These are phyloP conservation scores for Virgularia gustaviana DNA, from an alignment of 92 coral and sea anemone genomes.

Conservation along the genomic window DNA sequence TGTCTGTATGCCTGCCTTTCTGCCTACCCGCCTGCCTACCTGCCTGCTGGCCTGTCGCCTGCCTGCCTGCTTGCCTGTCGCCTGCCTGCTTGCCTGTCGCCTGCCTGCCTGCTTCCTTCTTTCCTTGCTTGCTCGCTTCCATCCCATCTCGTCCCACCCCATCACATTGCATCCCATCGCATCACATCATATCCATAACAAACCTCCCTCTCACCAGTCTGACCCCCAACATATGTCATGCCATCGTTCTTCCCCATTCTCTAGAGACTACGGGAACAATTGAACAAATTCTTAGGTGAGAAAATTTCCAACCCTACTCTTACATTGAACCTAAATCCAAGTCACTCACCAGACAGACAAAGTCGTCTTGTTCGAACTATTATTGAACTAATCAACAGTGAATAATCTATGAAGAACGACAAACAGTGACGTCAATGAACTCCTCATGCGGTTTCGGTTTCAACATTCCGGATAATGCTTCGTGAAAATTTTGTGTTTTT, in stretches of 20 bases:
- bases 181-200: background rate
- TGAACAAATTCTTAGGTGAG: conserved; percentile 73
- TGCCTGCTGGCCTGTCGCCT: background rate
- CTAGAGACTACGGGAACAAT: conserved; percentile 75
- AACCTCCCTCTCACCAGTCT: too few relatives aligned
- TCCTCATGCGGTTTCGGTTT: too few relatives aligned
- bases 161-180: background rate
- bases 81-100: background rate
- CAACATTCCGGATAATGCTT: too few relatives aligned
- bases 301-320: conserved; percentile 80
- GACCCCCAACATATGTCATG: too few relatives aligned
- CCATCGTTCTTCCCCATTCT: too few relatives aligned
- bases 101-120: background rate
- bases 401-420: conserved; percentile 57
- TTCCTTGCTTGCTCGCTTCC: background rate
- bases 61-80: background rate
- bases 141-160: background rate
- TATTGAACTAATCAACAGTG: conserved; percentile 90
- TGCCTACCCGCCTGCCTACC: background rate
- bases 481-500: conserved; percentile 53
- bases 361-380: conserved; percentile 70
- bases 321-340: conserved; percentile 60
- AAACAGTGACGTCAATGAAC: too few relatives aligned
- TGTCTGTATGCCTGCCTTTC: background rate
- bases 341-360: conserved; percentile 42